Evolutionary conservation across 2,113 vertebrate genomes (phyloP), one percentile per base, ranked within the genome.

Genomic region (Pardalotus punctatus): DNA sequence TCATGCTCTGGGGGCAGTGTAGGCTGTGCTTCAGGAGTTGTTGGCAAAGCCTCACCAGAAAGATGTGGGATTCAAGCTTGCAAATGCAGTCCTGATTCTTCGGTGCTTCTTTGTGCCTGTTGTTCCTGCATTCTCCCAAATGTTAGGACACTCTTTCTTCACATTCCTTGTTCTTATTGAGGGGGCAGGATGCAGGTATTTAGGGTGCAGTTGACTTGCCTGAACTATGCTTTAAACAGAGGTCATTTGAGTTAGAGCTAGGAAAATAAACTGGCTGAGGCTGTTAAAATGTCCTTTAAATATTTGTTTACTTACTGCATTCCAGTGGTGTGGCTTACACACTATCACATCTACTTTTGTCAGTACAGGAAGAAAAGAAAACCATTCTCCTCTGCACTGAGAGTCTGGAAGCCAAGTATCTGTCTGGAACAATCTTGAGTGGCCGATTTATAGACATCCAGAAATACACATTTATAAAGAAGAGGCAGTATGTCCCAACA

Each of bases 251-350:
- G 80, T 97, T 96, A 92, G 33, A 92, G 43, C 70, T 88, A 81
- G 65, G 47, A 87, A 97, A 97, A 97, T 69, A 96, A 96, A 94
- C 61, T 36, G 77, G 56, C 91, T 67, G 19, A 71, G 72, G 58
- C 69, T 80, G 73, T 61, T 51, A 51, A 47, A 73, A 87, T 10
- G 5, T 78, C 51, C 87, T 96, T 91, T 81, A 83, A 86, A 70
- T 94, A 66, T 88, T 85, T 97, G 76, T 94, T 82, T 93, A 97
- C 97, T 95, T 94, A 81, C 48, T 93, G 62, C 81, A 85, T 97
- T 96, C 97, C 90, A 86, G 13, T 43, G 72, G 61, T 73, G 45
- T 89, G 51, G 83, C 61, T 94, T 93, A 91, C 88, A 94, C 40
- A 77, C 6, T 40, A 73, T 77, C 92, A 66, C 92, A 90, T 83